Evolutionary conservation across 2,797 vertebrate genomes (phyloP).

Genomic region (Hydrolagus colliei): DNA sequence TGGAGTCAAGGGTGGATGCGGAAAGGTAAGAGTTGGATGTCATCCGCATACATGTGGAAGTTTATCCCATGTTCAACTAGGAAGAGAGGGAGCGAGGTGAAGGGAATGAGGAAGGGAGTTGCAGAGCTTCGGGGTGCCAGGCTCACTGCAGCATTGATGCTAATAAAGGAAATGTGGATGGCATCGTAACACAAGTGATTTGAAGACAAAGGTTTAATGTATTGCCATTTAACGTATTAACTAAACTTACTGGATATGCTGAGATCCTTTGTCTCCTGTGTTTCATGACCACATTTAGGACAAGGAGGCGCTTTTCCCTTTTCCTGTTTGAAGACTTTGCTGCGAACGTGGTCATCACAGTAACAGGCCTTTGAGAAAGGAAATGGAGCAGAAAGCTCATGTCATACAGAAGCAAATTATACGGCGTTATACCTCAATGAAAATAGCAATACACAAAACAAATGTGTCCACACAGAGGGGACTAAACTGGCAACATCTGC

Average conservation of each 20-base stretch:
- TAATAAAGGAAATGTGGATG: too few relatives aligned
- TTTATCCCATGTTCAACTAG: too few relatives aligned
- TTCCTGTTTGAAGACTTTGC: conserved; percentile 95
- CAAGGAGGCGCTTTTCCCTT: conserved; percentile 88
- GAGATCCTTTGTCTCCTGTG: conserved; percentile 93
- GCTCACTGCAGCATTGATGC: too few relatives aligned
- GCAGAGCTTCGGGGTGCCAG: too few relatives aligned
- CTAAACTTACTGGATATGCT: conserved; percentile 95
- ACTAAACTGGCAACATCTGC: too few relatives aligned
- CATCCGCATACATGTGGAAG: too few relatives aligned
- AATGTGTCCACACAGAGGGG: neutral
- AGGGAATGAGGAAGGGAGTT: too few relatives aligned
- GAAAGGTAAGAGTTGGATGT: too few relatives aligned
- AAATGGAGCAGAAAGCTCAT: conserved; percentile 5
- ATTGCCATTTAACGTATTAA: neutral
- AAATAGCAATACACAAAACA: neutral
- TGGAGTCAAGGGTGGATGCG: too few relatives aligned
- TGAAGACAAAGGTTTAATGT: too few relatives aligned
- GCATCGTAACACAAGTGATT: too few relatives aligned
- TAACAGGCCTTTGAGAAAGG: conserved; percentile 72
- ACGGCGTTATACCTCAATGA: neutral
- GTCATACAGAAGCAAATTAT: conserved; percentile 12
- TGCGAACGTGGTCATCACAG: conserved; percentile 87
- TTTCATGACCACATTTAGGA: conserved; percentile 94
- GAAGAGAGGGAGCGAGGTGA: too few relatives aligned